Evolutionary conservation across 2,113 vertebrate genomes (phyloP).

Genomic region (Fregata magnificens): DNA sequence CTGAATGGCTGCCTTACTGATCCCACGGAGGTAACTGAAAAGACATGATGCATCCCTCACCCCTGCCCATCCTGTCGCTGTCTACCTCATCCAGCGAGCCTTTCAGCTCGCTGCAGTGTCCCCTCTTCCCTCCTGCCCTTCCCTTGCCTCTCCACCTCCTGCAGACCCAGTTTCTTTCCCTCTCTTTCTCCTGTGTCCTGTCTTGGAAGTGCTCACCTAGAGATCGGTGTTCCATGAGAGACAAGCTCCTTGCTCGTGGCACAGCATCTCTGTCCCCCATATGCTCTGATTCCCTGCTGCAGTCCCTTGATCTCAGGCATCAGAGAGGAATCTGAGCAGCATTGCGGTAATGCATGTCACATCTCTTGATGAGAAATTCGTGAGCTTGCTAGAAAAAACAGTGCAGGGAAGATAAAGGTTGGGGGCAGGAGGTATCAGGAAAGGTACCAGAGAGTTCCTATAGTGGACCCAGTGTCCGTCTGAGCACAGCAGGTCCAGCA

Average conservation of each 20-base stretch:
- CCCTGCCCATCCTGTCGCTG: not conserved
- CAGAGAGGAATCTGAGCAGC: not conserved
- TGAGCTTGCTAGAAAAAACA: not conserved
- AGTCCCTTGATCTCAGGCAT: conserved; percentile 13
- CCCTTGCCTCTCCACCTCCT: not conserved
- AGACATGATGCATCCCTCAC: not conserved
- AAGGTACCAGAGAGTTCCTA: not conserved
- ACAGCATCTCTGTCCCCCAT: not conserved
- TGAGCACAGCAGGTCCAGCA: not conserved
- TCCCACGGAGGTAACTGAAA: conserved; percentile 75
- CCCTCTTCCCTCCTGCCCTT: not conserved
- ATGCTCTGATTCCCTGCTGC: not conserved
- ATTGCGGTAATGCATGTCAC: not conserved
- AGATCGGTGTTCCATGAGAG: not conserved
- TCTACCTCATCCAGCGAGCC: not conserved
- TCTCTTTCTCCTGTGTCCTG: not conserved
- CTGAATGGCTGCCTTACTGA: conserved; percentile 78
- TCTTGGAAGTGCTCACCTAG: not conserved
- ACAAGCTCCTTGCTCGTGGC: not conserved
- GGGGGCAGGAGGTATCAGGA: not conserved
- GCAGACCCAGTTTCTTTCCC: not conserved
- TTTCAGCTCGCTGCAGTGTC: not conserved
- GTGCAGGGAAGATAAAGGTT: not conserved
- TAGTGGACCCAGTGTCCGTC: accelerated
- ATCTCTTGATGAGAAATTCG: not conserved